phyloP scores from a whole-genome alignment of 1,140 invertebrate genomes.

The Microplitis mediator region DNA sequence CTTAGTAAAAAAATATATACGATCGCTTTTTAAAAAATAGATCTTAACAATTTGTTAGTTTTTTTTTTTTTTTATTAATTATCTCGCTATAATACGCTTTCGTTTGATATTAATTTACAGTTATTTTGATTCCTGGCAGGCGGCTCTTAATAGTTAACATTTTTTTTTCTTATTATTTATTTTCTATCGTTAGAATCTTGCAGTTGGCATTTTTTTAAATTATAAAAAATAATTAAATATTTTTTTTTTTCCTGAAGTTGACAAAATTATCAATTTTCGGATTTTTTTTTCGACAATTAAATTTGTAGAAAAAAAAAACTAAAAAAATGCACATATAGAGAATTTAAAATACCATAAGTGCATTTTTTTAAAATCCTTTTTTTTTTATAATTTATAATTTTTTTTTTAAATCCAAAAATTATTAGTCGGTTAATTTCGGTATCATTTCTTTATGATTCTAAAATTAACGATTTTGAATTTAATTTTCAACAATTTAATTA shows the following conservation, averaged over 20 bases:
- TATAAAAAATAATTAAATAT: slow-evolving; percentile 26
- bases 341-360: no score
- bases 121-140: slow-evolving; percentile 36
- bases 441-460: no score
- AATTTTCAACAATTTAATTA: no score
- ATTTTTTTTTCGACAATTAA: no score
- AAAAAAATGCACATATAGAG: no score
- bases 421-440: no score
- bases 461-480: no score
- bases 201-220: slow-evolving; percentile 26
- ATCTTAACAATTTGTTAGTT: slow-evolving; percentile 51
- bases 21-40: slow-evolving; percentile 63
- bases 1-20: slow-evolving; percentile 62
- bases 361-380: no score
- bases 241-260: slow-evolving; percentile 28
- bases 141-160: slow-evolving; percentile 24
- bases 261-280: no score
- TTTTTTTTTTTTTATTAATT: slow-evolving; percentile 38
- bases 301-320: no score
- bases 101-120: slow-evolving; percentile 34
- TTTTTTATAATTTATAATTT: no score
- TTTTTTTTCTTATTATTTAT: slow-evolving; percentile 19
- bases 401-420: no score
- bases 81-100: slow-evolving; percentile 35
- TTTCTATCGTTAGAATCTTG: neutral